Percentiles rank a stretch among this genome's conserved stretches.
Evolutionary conservation across 2,113 vertebrate genomes (phyloP).

Genomic region (Callochromis pleurospilus): DNA sequence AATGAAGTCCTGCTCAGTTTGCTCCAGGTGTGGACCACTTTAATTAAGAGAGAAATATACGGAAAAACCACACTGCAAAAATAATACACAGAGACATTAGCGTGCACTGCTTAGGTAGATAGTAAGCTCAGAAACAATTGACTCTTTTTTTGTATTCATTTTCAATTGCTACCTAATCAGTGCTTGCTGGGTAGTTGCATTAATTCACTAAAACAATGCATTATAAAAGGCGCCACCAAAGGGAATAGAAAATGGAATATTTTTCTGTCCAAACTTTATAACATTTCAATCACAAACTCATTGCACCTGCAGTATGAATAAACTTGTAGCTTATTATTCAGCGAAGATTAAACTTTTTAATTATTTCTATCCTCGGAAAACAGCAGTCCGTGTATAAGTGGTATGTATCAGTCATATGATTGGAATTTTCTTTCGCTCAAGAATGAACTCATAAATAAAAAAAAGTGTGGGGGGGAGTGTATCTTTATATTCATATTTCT

Average conservation of each 20-base stretch:
- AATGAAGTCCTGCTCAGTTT: not conserved
- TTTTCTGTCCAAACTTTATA: not conserved
- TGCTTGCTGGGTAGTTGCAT: not conserved
- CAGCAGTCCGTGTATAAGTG: not conserved
- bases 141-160: not conserved
- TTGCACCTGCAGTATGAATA: not conserved
- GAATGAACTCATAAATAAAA: not conserved
- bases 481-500: not conserved
- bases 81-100: not conserved
- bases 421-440: not conserved
- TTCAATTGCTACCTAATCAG: constrained; percentile 11
- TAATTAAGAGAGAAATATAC: not conserved
- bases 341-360: not conserved
- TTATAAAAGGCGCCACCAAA: not conserved
- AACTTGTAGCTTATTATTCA: not conserved
- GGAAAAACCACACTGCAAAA: not conserved
- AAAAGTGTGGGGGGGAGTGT: rapidly evolving
- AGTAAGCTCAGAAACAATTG: not conserved
- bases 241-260: not conserved
- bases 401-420: not conserved
- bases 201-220: not conserved
- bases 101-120: not conserved
- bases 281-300: not conserved
- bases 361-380: not conserved
- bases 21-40: not conserved